Conservation (phyloP, 2,797 vertebrate species). For the Geotria australis region DNA sequence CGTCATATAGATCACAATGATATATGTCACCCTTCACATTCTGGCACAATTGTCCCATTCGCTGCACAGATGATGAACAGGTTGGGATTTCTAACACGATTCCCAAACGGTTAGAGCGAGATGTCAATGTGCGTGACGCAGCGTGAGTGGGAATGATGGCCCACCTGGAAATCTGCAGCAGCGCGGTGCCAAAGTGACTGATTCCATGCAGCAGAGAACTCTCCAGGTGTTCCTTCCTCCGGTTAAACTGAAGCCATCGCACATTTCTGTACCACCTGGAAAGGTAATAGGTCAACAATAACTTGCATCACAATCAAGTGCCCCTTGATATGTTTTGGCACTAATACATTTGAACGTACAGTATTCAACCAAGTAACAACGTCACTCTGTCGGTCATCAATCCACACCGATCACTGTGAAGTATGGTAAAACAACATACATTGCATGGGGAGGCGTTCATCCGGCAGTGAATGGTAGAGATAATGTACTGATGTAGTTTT, state of each 20-base stretch:
- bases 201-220: constrained; percentile 14
- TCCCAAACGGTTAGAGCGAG: neutral
- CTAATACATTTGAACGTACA: too few species aligned
- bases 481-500: too few species aligned
- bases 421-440: too few species aligned
- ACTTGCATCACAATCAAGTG: too few species aligned
- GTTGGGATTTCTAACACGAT: neutral
- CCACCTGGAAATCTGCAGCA: constrained; percentile 23
- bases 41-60: neutral
- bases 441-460: too few species aligned
- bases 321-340: too few species aligned
- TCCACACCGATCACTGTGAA: too few species aligned
- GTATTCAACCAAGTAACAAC: too few species aligned
- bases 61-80: neutral
- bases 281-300: too few species aligned
- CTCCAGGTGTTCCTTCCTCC: constrained; percentile 7
- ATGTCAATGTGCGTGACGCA: neutral
- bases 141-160: neutral
- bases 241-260: constrained; percentile 6
- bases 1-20: too few species aligned
- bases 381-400: too few species aligned
- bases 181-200: constrained; percentile 24
- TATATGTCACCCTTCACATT: neutral
- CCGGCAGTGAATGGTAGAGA: too few species aligned
- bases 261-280: constrained; percentile 21